These are phyloP conservation scores for Anticlea derivata DNA, from an alignment of 2,888 invertebrate species.

Conservation along the genomic window DNA sequence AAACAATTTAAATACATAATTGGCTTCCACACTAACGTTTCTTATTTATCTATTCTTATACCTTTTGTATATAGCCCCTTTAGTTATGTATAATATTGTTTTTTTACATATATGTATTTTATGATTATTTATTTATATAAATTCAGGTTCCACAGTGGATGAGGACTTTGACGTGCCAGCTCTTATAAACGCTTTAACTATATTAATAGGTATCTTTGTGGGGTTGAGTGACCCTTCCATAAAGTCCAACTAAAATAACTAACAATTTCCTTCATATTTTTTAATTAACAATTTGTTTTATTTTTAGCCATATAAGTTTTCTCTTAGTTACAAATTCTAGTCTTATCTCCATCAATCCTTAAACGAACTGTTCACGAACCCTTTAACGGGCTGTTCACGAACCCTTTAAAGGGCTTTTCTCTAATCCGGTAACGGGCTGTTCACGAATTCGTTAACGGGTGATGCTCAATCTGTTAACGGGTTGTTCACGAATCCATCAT, in stretches of 20 bases:
- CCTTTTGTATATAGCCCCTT: neutral
- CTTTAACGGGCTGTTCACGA: too few relatives aligned
- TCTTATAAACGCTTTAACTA: slow-evolving; percentile 88
- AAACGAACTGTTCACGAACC: too few relatives aligned
- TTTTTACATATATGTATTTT: slow-evolving; percentile 27
- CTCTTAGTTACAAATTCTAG: too few relatives aligned
- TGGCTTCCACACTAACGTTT: neutral
- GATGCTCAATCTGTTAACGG: too few relatives aligned
- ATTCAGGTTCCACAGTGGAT: slow-evolving; percentile 85
- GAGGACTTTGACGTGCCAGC: slow-evolving; percentile 88
- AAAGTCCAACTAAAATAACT: slow-evolving; percentile 28
- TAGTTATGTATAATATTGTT: neutral
- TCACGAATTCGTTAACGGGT: too few relatives aligned
- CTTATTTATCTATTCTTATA: neutral
- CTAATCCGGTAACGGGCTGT: too few relatives aligned
- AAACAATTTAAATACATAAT: neutral
- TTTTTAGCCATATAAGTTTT: too few relatives aligned
- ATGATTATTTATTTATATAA: slow-evolving; percentile 27
- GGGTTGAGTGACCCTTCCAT: slow-evolving; percentile 57
- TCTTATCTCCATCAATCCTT: too few relatives aligned
- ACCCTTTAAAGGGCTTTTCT: too few relatives aligned
- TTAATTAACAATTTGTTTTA: neutral
- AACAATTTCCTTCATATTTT: slow-evolving; percentile 3
- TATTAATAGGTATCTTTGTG: slow-evolving; percentile 84
- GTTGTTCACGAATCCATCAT: too few relatives aligned